Evolutionary conservation across 2,888 invertebrate species (phyloP).

Genomic region (Synergus laeviventris): DNA sequence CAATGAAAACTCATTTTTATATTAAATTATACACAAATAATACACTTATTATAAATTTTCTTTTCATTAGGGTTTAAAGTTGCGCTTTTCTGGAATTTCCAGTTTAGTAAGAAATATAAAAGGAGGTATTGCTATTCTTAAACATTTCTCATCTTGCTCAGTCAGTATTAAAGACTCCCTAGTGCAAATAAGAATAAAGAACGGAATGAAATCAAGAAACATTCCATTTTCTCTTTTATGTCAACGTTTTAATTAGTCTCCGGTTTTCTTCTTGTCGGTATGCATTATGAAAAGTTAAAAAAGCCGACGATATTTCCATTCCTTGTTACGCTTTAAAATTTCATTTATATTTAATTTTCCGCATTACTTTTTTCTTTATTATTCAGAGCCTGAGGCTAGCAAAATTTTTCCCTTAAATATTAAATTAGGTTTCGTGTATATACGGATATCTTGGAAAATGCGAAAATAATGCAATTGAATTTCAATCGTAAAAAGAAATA

Average conservation of each 20-base stretch:
- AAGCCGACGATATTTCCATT: not conserved
- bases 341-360: not conserved
- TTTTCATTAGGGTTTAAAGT: not conserved
- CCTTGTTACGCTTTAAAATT: not conserved
- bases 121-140: not conserved
- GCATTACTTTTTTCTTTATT: not conserved
- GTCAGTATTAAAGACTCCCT: conserved; percentile 12
- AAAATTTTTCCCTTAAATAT: not conserved
- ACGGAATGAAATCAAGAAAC: not conserved
- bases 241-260: conserved; percentile 21
- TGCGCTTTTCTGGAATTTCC: not conserved
- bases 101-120: not conserved
- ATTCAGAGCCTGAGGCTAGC: not conserved
- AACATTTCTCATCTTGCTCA: not conserved
- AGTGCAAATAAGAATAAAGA: conserved; percentile 2
- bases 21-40: not conserved
- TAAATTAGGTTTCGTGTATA: not conserved
- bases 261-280: not conserved
- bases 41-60: not conserved
- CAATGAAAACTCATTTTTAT: too few relatives aligned
- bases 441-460: not conserved
- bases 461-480: conserved; percentile 6
- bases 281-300: not conserved
- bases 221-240: conserved; percentile 18
- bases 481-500: conserved; percentile 23